Base-by-base conservation (phyloP, 2,797 vertebrate genomes). In the Gobio occitaniae region DNA sequence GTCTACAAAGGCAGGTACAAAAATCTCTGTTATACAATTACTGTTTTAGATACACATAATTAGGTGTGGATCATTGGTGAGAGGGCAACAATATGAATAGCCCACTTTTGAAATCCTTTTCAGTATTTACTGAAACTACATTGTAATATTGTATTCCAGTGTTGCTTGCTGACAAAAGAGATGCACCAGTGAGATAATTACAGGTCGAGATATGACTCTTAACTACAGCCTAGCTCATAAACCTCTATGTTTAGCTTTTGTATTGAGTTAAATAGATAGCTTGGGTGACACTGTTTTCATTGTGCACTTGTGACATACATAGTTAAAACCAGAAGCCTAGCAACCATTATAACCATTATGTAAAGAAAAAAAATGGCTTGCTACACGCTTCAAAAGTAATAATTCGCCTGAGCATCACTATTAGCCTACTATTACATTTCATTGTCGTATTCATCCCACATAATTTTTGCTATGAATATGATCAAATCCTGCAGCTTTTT, bases 201-300 rank as follows among this genome's bases (percentile, higher is more conserved):
- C 47, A 74, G 6, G 25, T 63, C 44, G 50, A 29, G 44, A 63
- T 50, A 50, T 50, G 3, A 25, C 21, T 77, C 54, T 75, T 71
- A 50, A 48, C 25, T 63, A 56, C 44, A 65, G 38, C 41, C 54
- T 25, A n/a, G 52, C 38, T 36, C 61, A 72, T 82, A 13, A 83
- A 25, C 44, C 19, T 83, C 59, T 75, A 65, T 63, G 12, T 66
- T 75, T 75, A 38, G 70, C 44, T 65, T 65, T 75, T 50, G 44
- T 38, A 38, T 10, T 50, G 17, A n/a, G 25, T 32, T 9, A 16
- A 61, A 59, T 44, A 41, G 74, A 77, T 59, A 25, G 21, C 36
- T 41, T 41, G 12, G 75, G 7, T 41, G 74, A n/a, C 12, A 41
- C 21, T 41, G 12, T 41, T 59, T 16, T 61, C 12, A 61, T 44